Conservation (phyloP, 2,888 invertebrate genomes). For the Atrina japonica region DNA sequence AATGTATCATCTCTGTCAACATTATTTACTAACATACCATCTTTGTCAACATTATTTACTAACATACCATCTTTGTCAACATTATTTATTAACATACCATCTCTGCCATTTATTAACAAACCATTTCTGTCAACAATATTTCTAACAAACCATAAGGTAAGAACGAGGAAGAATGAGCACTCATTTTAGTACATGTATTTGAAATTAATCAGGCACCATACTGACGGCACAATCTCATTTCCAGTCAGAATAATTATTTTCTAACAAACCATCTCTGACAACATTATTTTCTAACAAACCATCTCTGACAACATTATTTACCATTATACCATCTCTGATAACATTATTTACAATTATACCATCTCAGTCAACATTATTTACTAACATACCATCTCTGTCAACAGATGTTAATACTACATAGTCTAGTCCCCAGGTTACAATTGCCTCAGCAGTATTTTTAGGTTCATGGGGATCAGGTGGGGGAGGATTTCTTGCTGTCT, state of each 20-base stretch:
- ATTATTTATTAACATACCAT: too few species aligned
- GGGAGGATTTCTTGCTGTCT: conserved; percentile 92
- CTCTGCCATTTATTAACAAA: too few species aligned
- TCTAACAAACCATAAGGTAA: background rate
- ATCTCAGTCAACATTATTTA: conserved; percentile 88
- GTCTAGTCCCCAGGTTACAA: conserved; percentile 96
- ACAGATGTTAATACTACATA: conserved; percentile 99
- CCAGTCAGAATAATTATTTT: background rate
- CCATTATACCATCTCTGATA: conserved; percentile 87
- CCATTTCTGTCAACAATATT: too few species aligned
- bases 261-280: conserved; percentile 14
- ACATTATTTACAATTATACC: conserved; percentile 84
- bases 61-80: too few species aligned
- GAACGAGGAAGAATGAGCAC: background rate
- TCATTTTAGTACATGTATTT: too few species aligned
- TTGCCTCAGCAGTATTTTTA: conserved; percentile 93
- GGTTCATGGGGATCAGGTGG: conserved; percentile 93
- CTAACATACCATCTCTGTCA: conserved; percentile 94
- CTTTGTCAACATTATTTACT: too few species aligned
- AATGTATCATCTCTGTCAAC: too few species aligned
- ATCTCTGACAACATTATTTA: conserved; percentile 20
- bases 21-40: too few species aligned
- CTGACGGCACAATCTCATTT: background rate
- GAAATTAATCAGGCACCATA: too few species aligned
- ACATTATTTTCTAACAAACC: background rate